phyloP scores from a whole-genome alignment of 2,888 invertebrate genomes.

The Ryuthela nishihirai region DNA sequence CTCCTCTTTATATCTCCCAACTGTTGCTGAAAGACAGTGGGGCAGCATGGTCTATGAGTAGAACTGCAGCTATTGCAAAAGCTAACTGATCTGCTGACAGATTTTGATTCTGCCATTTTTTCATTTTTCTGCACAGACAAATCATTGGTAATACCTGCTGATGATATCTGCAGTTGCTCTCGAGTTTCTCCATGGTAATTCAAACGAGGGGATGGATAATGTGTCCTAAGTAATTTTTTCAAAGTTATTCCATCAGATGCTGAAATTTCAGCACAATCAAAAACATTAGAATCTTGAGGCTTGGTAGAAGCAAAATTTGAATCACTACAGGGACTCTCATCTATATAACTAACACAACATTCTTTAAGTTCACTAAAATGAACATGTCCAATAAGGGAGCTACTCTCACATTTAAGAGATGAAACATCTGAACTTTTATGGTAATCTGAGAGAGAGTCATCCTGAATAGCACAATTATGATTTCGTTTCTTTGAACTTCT shows the following conservation, averaged over 20 bases:
- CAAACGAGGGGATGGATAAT: too few relatives aligned
- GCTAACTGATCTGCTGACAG: slow-evolving; percentile 22
- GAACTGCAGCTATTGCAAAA: slow-evolving; percentile 31
- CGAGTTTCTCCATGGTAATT: too few relatives aligned
- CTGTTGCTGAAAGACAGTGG: slow-evolving; percentile 8
- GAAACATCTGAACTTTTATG: slow-evolving; percentile 9
- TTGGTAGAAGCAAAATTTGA: too few relatives aligned
- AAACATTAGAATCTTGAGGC: too few relatives aligned
- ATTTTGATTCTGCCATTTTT: slow-evolving; percentile 9
- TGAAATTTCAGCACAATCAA: too few relatives aligned
- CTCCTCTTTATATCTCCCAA: background rate
- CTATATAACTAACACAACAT: slow-evolving; percentile 34
- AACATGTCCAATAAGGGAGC: slow-evolving; percentile 16
- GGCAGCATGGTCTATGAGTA: slow-evolving; percentile 29
- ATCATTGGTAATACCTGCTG: too few relatives aligned
- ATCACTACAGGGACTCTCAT: slow-evolving; percentile 33
- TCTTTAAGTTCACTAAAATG: slow-evolving; percentile 33
- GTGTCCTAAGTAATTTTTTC: too few relatives aligned
- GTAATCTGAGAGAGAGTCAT: slow-evolving; percentile 16
- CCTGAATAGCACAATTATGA: slow-evolving; percentile 15
- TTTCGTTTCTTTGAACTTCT: slow-evolving; percentile 23
- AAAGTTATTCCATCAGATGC: too few relatives aligned
- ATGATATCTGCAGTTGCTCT: too few relatives aligned
- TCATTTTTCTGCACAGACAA: too few relatives aligned
- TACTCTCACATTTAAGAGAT: slow-evolving; percentile 18